phyloP scores from a whole-genome alignment of 2,113 vertebrate genomes.

The Ptilorrhoa leucosticta region DNA sequence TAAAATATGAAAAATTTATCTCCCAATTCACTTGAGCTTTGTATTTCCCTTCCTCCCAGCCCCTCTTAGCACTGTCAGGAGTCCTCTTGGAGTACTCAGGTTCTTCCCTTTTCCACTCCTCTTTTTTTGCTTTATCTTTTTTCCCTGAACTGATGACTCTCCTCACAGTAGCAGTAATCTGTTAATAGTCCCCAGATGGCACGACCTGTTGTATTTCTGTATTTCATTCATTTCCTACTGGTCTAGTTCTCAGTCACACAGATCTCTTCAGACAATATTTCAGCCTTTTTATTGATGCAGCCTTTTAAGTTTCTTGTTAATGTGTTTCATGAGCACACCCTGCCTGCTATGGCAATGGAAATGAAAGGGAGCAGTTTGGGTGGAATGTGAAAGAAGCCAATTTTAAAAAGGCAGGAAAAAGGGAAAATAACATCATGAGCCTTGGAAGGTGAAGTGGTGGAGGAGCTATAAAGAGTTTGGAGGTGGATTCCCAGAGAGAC shows the following conservation, averaged over 20 bases:
- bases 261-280: neutral
- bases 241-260: neutral
- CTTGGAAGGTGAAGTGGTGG: neutral
- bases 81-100: neutral
- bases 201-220: neutral
- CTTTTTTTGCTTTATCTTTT: neutral
- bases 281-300: neutral
- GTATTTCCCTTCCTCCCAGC: neutral
- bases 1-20: neutral
- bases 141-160: neutral
- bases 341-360: neutral
- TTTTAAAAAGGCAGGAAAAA: neutral
- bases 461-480: neutral
- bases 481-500: neutral
- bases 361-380: neutral
- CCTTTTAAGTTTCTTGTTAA: constrained; percentile 3
- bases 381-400: neutral
- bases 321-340: neutral
- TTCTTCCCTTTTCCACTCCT: neutral
- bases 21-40: neutral
- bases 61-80: neutral
- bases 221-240: neutral
- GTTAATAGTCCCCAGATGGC: neutral
- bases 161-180: neutral
- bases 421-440: neutral